Evolutionary conservation across 1,140 invertebrate species (phyloP).

Genomic region (Papilio machaon): DNA sequence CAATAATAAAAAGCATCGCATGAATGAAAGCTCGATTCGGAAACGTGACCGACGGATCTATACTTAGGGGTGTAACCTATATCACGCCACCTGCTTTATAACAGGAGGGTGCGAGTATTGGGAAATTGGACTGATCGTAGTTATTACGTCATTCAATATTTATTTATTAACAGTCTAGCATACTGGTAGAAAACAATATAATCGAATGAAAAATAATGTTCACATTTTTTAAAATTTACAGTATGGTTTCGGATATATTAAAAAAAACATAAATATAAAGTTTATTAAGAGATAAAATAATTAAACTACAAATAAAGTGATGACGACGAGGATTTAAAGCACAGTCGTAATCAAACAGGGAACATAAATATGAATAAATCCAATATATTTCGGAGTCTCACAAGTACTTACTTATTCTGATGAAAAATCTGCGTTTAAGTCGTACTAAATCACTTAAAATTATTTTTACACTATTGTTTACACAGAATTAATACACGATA

Average conservation of each 20-base stretch:
- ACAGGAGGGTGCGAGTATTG: not conserved
- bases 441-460: not conserved
- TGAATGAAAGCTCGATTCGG: not conserved
- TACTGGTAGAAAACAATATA: not conserved
- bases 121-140: not conserved
- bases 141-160: not conserved
- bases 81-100: constrained; percentile 11
- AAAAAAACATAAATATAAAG: not conserved
- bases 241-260: not conserved
- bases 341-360: not conserved
- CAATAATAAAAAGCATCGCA: not conserved
- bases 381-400: not conserved
- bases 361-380: no score
- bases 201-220: not conserved
- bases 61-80: not conserved
- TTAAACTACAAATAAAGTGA: not conserved
- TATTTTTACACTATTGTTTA: not conserved
- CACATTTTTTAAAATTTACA: not conserved
- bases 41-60: not conserved
- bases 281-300: not conserved
- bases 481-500: not conserved
- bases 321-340: not conserved
- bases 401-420: constrained; percentile 14
- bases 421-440: not conserved
- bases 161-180: not conserved